These are phyloP conservation scores for Gymnodraco acuticeps DNA, from an alignment of 2,797 vertebrate species.

Conservation along the genomic window DNA sequence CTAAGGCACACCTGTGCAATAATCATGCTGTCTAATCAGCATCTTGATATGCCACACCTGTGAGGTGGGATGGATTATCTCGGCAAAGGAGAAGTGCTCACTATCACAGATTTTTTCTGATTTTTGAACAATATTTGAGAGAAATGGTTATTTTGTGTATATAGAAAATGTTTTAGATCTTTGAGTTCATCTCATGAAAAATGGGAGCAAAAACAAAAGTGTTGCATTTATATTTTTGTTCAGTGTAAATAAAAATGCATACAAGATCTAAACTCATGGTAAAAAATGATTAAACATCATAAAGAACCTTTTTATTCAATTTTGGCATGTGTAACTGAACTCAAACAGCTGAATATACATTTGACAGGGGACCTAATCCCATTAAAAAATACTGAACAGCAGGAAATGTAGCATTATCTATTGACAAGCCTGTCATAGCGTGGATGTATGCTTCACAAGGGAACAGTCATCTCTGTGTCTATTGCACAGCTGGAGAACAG, in stretches of 20 bases:
- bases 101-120: too few relatives aligned
- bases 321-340: neutral
- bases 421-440: constrained; percentile 24
- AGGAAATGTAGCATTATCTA: constrained; percentile 32
- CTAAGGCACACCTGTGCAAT: too few relatives aligned
- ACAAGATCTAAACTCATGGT: neutral
- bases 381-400: constrained; percentile 3
- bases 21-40: too few relatives aligned
- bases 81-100: too few relatives aligned
- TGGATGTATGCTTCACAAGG: constrained; percentile 39
- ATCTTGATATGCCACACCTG: too few relatives aligned
- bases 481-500: constrained; percentile 46
- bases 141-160: too few relatives aligned
- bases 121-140: too few relatives aligned
- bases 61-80: too few relatives aligned
- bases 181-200: too few relatives aligned
- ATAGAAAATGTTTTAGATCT: too few relatives aligned
- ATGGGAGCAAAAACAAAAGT: too few relatives aligned
- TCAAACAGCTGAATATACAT: constrained; percentile 15
- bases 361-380: constrained; percentile 1
- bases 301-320: neutral
- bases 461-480: constrained; percentile 41
- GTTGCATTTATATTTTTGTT: too few relatives aligned
- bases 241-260: neutral
- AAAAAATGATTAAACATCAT: neutral